Base-by-base conservation (phyloP, 2,888 invertebrate species). In the Amorpha juglandis region DNA sequence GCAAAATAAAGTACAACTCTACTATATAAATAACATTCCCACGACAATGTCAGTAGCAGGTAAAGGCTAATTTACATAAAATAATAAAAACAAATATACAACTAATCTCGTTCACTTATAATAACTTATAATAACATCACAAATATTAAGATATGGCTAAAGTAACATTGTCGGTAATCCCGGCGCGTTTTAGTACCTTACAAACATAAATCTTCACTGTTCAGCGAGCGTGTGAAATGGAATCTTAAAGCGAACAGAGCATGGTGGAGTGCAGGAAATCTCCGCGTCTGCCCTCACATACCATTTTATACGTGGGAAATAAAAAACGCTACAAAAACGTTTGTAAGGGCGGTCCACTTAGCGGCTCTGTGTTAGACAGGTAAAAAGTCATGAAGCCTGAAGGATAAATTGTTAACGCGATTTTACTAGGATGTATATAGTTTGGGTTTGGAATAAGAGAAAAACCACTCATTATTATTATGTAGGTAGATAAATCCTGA, bases 191-290 rank as follows among this genome's bases (percentile, higher is more conserved):
- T 42, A 63, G 47, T 55, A 47, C 64, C 55, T 14, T 38, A 35
- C 63, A 14, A 12, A 27, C 55, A 55, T 58, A 74, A 78, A 75
- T 76, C 77, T 79, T 68, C 67, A 75, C 70, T 68, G 71, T 66
- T 69, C 69, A 68, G 72, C 73, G 75, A 75, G 74, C 78, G 76
- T 67, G 73, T 69, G 63, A 66, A 72, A 72, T 69, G 70, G 68
- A 75, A 71, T 75, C 68, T 78, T 67, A 71, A 74, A 77, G 75
- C 72, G 63, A 48, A 66, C 65, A 55, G 67, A 48, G 35, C 48
- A 19, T 21, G 48, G 65, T 62, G 66, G 70, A 72, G 71, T 68
- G 71, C 63, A 66, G 69, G 38, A 58, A 66, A 67, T 64, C 67
- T 65, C 52, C 65, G 67, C 65, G 33, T 58, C 55, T 58, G 27